Conservation (phyloP, 1,140 invertebrate species). For the Tetragnatha versicolor region DNA sequence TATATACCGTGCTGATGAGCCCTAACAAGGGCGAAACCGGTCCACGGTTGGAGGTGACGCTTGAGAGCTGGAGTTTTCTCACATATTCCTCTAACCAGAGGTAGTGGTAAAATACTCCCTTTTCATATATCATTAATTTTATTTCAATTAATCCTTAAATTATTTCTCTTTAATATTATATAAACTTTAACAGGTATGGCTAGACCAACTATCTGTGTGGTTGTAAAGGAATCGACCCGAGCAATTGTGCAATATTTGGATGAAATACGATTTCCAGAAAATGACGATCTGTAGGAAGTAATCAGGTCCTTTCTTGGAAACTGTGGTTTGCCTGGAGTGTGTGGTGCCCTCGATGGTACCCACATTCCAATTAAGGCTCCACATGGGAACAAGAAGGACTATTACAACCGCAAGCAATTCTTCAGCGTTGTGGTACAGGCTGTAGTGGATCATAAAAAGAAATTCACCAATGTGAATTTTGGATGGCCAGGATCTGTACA, state of each 20-base stretch:
- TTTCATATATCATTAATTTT: no score
- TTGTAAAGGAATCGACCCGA: background rate
- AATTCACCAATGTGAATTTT: conserved; percentile 13
- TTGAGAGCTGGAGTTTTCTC: no score
- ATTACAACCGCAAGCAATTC: conserved; percentile 22
- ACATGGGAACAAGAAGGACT: conserved; percentile 64
- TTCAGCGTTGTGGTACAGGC: conserved; percentile 1
- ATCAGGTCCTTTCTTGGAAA: background rate
- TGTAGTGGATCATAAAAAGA: background rate
- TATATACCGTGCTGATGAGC: no score
- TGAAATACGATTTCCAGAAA: background rate
- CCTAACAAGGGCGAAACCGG: no score
- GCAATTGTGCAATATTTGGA: background rate
- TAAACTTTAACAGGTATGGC: background rate
- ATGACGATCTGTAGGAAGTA: background rate
- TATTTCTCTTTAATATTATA: no score
- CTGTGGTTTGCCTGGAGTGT: conserved; percentile 59
- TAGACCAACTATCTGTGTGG: background rate
- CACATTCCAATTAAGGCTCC: conserved; percentile 65
- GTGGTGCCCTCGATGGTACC: conserved; percentile 65
- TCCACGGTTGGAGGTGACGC: no score
- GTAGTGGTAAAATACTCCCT: no score
- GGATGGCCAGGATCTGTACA: conserved; percentile 6
- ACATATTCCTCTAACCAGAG: no score
- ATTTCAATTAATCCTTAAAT: no score